phyloP scores from a whole-genome alignment of 1,140 invertebrate genomes.

The Conus betulinus region DNA sequence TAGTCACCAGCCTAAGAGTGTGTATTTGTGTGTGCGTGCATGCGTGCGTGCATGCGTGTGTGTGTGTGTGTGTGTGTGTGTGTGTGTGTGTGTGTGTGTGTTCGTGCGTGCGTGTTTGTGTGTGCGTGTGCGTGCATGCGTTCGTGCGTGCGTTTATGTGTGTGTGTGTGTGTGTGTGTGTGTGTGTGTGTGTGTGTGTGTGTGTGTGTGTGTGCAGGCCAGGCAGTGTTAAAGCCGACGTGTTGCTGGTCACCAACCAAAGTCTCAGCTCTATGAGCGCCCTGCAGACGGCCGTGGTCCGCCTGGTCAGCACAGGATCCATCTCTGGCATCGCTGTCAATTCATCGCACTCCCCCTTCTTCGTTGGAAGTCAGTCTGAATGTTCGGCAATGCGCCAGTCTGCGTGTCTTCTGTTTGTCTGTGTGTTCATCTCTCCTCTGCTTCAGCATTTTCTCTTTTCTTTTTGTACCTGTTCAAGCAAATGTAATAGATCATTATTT shows the following conservation, averaged over 20 bases:
- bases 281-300: background rate
- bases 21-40: background rate
- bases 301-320: background rate
- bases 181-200: background rate
- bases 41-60: background rate
- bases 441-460: background rate
- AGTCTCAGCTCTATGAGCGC: background rate
- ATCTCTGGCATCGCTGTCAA: background rate
- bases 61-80: background rate
- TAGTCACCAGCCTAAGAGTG: too few relatives aligned
- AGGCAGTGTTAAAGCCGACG: background rate
- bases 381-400: background rate
- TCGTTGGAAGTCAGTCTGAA: background rate
- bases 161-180: background rate
- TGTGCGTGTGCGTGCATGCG: background rate
- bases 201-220: background rate
- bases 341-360: background rate
- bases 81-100: background rate
- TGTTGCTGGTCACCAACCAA: conserved; percentile 1
- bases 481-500: too few relatives aligned
- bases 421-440: background rate
- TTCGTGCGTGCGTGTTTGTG: background rate
- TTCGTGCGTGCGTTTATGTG: too few relatives aligned
- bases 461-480: background rate
- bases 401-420: background rate